Base-by-base conservation (phyloP, 2,888 invertebrate species). In the Gymnocheta viridis region DNA sequence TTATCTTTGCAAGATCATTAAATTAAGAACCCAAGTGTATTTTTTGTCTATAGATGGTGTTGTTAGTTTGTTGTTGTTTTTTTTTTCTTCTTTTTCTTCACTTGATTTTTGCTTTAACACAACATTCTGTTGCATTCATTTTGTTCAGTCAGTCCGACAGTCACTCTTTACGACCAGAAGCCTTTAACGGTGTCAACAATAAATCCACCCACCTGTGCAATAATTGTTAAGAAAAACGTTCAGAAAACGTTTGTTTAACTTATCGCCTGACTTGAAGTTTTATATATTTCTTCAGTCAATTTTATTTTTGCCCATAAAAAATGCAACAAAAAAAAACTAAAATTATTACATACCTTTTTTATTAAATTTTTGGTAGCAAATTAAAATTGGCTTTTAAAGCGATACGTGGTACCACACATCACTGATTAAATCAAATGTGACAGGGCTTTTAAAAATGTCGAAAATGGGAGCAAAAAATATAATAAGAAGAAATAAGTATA, bases 141-240 rank as follows among this genome's bases (percentile, higher is more conserved):
- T 73, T 62, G 38, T 41, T 17, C 58, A 58, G 35, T 67, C 27
- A 17, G 47, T 47, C 44, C 29, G 64, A 72, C 44, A 27, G 32
- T 67, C 54, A 64, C 32, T 27, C 67, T 72, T 67, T 77, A 69
- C 81, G 69, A 82, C 83, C 86, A 87, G 87, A 86, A 87, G 87
- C 86, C 82, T 78, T 69, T 85, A 78, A 73, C 80, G 79, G 76
- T 82, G 87, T 87, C 86, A 85, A 86, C 81, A 84, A 87, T 87
- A 87, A 87, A 87, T 86, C 86, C 87, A 77, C 86, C 86, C 86
- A 87, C 86, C 79, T 81, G 73, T 69, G 51, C 47, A 35, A 82
- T 82, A 82, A 76, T 69, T 69, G 69, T 32, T 44, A 69, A 35
- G 58, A 41, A 54, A 78, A 74, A 29, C 22, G 29, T 73, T 67